Evolutionary conservation across 2,797 vertebrate genomes (phyloP).

Genomic region (Lepus oiostolus): DNA sequence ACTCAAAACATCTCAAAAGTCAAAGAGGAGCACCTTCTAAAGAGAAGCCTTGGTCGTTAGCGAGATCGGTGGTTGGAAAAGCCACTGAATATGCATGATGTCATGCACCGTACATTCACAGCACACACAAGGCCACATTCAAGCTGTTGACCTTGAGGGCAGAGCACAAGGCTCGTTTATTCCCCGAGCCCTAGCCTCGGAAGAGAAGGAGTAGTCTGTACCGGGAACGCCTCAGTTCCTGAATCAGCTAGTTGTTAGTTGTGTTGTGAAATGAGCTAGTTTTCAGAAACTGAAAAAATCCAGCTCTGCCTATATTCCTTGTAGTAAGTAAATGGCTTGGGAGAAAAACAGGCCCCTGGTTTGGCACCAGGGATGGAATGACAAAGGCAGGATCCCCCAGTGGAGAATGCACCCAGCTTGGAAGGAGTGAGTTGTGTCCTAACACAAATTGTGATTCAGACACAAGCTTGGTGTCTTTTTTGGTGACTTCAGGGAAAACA

Average conservation of each 20-base stretch:
- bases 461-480: neutral
- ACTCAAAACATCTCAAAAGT: constrained; percentile 31
- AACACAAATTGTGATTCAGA: neutral
- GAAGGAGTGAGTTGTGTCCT: neutral
- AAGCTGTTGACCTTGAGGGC: constrained; percentile 72
- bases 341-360: neutral
- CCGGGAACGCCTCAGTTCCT: constrained; percentile 41
- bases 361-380: neutral
- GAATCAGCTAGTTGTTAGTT: constrained; percentile 66
- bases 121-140: constrained; percentile 79
- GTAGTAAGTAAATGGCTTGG: neutral
- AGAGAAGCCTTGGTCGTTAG: neutral
- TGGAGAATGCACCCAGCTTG: neutral
- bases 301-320: constrained; percentile 1
- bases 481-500: constrained; percentile 35
- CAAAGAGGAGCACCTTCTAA: neutral
- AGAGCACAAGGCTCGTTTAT: constrained; percentile 78
- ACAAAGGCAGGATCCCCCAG: neutral
- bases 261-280: neutral
- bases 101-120: constrained; percentile 74
- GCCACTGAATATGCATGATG: constrained; percentile 66
- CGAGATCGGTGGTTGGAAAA: neutral
- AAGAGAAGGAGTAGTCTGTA: constrained; percentile 62
- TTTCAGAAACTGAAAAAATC: constrained; percentile 45
- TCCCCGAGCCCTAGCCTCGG: constrained; percentile 12